Percentiles rank a stretch among this genome's conserved stretches.
These are phyloP conservation scores for Rhizoglyphus robini DNA, from an alignment of 1,140 invertebrate genomes.

Conservation along the genomic window DNA sequence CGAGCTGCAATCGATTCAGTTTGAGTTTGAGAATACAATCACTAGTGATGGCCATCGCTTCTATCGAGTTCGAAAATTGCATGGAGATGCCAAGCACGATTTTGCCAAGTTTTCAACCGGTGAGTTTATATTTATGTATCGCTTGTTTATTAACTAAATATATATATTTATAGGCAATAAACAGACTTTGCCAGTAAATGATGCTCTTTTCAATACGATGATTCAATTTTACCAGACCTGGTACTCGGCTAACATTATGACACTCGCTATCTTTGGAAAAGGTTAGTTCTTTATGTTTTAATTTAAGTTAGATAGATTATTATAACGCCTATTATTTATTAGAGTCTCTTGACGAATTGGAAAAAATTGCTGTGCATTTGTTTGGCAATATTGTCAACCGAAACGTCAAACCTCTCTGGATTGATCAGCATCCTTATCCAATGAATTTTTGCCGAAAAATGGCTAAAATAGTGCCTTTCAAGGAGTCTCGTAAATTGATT, in stretches of 20 bases:
- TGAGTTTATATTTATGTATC: constrained; percentile 27
- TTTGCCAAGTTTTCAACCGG: constrained; percentile 85
- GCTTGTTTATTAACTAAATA: constrained; percentile 15
- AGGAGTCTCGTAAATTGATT: neutral
- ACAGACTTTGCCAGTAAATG: too few relatives aligned
- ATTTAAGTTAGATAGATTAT: constrained; percentile 20
- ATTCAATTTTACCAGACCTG: constrained; percentile 76
- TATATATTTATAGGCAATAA: constrained; percentile 41
- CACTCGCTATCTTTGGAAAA: constrained; percentile 71
- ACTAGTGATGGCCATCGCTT: constrained; percentile 71
- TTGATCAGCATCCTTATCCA: constrained; percentile 66
- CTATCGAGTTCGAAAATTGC: constrained; percentile 67
- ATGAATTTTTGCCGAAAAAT: constrained; percentile 39
- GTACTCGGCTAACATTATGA: constrained; percentile 92
- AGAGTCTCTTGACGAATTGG: constrained; percentile 72
- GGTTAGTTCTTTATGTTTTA: constrained; percentile 39
- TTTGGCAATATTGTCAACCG: constrained; percentile 69
- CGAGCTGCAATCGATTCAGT: too few relatives aligned
- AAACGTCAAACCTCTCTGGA: constrained; percentile 51
- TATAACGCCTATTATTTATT: constrained; percentile 27
- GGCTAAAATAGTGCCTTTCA: neutral
- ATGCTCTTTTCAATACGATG: too few relatives aligned
- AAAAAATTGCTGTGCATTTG: constrained; percentile 56
- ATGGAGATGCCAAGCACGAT: constrained; percentile 51
- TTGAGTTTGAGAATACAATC: constrained; percentile 88